Conservation (phyloP, 2,888 invertebrate genomes). For the Frankliniella fusca region DNA sequence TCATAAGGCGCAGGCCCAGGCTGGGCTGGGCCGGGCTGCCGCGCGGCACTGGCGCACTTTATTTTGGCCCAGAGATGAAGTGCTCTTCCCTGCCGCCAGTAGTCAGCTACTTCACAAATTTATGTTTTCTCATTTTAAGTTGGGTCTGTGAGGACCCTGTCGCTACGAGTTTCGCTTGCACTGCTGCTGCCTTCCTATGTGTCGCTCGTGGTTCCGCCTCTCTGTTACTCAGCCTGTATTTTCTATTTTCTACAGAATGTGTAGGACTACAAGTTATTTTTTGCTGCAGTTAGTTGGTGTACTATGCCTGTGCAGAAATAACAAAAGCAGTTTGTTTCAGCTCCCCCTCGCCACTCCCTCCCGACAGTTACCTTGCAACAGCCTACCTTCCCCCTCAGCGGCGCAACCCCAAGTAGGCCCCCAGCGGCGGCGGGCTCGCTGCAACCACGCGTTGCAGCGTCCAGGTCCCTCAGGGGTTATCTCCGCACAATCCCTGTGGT, state of each 20-base stretch:
- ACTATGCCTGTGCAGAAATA: no score
- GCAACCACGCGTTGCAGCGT: neutral
- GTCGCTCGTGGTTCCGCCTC: no score
- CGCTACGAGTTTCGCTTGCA: neutral
- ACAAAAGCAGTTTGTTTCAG: no score
- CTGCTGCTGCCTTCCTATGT: no score
- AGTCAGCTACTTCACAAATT: constrained; percentile 10
- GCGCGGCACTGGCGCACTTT: neutral
- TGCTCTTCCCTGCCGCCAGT: neutral
- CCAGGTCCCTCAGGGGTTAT: neutral
- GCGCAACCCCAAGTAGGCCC: neutral
- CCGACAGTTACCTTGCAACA: neutral
- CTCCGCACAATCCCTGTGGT: constrained; percentile 15
- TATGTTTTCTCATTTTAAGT: constrained; percentile 17
- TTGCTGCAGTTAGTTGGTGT: no score
- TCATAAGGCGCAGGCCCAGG: neutral
- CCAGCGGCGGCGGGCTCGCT: neutral
- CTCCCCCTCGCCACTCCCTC: no score
- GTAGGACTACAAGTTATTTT: no score
- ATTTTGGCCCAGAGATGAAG: constrained; percentile 22
- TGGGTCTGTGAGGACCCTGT: neutral
- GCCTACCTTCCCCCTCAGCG: neutral
- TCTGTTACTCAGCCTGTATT: no score
- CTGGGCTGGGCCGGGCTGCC: neutral
- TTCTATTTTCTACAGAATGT: no score